Base-by-base conservation (phyloP, 1,140 invertebrate genomes). In the Tribolium madens region DNA sequence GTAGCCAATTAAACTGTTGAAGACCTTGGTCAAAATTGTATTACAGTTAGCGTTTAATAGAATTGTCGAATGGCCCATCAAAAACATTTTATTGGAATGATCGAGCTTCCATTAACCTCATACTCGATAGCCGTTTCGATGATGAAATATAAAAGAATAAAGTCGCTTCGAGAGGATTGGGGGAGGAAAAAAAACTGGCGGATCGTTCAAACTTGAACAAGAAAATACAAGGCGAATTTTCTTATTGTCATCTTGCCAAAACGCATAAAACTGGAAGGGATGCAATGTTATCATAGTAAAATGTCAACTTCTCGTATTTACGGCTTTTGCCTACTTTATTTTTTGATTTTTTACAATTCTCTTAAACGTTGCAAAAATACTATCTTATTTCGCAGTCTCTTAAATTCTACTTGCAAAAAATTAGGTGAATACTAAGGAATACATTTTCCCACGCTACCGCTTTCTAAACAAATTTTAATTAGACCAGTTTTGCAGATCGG, bases 1-100 rank as follows among this genome's bases (percentile, higher is more conserved):
- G 46, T 52, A 72, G 12, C 15, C 70, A 50, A 50, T 72, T 72
- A 72, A 72, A 72, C 70, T 72, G 31, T 50, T 72, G 70, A 72
- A 72, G 70, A 72, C 70, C 46, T 72, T 72, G 70, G 47, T 72
- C 17, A 71, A 60, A 72, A 72, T 72, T 50, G 70, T 46, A 72
- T 72, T 52, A 72, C 70, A 21, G 70, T 72, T 50, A 52, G 14
- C 70, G 46, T 72, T 72, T 72, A 72, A 72, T 72, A 72, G 70
- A 72, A 72, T 72, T 72, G 70, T 72, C 70, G 70, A 72, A 52
- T 47, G 46, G 70, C 70, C 70, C 46, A 72, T 72, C 70, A 72
- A 72, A 72, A 72, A 72, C 70, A 72, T 72, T 72, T 72, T 72
- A 72, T 72, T 52, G 70, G 70, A 72, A 72, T 72, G 46, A 72